Evolutionary conservation across 2,113 vertebrate species (phyloP), one percentile per base, ranked within the genome.

Genomic region (Nibea coibor): DNA sequence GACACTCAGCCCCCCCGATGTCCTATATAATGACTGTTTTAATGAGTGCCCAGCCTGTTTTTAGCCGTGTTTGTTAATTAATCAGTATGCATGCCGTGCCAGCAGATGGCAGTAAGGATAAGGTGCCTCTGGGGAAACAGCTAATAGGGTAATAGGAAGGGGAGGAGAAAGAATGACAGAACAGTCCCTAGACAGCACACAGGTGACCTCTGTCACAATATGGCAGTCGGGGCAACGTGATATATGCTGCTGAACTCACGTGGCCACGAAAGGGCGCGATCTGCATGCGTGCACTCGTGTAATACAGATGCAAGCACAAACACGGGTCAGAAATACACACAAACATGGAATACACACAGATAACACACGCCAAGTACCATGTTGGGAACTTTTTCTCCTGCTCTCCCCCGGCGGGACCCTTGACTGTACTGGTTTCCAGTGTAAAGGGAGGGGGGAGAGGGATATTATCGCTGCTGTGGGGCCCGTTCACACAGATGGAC

Each of bases 51-150:
- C 79, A 70, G 77, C 58, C 78, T 87, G 87, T 87, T 87, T 88
- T 87, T 85, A 86, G 75, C 66, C 31, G 1, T 80, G 82, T 90
- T 82, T 85, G 78, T 72, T 20, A 81, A 88, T 91, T 82, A 91
- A 92, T 92, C 79, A 87, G 79, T 84, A 78, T 83, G 85, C 58
- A 84, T 88, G 76, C 75, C 70, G 26, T 58, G 81, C 93, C 89
- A 91, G 90, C 91, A 93, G 91, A 92, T 93, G 91, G 91, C 88
- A 90, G 84, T 89, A 90, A 86, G 85, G 73, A 82, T 86, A 88
- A 90, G 74, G 56, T 74, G 81, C 88, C 90, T 89, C 91, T 69
- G 56, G 88, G 85, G 88, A 90, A 74, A 81, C n/a, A 22, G 47
- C 83, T 90, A 92, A 87, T 73, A 53, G 78, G 88, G 72, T 78